Evolutionary conservation across 2,797 vertebrate species (phyloP).

Genomic region (Discoglossus pictus): DNA sequence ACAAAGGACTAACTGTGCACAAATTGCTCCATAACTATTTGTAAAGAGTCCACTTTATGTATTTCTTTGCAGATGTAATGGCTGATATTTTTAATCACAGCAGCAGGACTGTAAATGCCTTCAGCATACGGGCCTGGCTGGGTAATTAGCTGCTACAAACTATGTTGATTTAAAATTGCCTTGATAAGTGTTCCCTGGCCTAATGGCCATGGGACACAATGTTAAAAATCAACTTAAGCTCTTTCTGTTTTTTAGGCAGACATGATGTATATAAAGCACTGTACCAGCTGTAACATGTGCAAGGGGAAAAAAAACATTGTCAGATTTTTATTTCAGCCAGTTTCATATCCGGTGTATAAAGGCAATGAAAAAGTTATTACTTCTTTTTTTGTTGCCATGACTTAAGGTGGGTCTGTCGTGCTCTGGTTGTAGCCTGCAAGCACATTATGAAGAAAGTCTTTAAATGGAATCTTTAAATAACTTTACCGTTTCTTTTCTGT

Average conservation of each 20-base stretch:
- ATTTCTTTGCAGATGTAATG: slow-evolving; percentile 82
- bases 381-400: slow-evolving; percentile 63
- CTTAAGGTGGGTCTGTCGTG: slow-evolving; percentile 64
- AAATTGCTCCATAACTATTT: slow-evolving; percentile 79
- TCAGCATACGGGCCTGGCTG: slow-evolving; percentile 57
- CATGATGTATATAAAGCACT: slow-evolving; percentile 49
- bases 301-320: slow-evolving; percentile 64
- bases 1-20: slow-evolving; percentile 81
- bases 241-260: background rate
- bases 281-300: slow-evolving; percentile 65
- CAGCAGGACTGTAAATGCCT: slow-evolving; percentile 61
- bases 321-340: slow-evolving; percentile 68
- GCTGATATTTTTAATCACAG: slow-evolving; percentile 73
- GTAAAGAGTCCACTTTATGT: slow-evolving; percentile 77
- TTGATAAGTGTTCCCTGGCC: slow-evolving; percentile 61
- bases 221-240: slow-evolving; percentile 56
- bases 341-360: slow-evolving; percentile 62
- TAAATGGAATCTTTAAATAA: slow-evolving; percentile 57
- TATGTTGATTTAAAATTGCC: slow-evolving; percentile 66
- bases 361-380: slow-evolving; percentile 65
- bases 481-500: too few species aligned
- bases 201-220: slow-evolving; percentile 55
- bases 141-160: slow-evolving; percentile 66
- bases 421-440: too few species aligned
- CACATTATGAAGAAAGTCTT: slow-evolving; percentile 69